These are phyloP conservation scores for Peucedramus taeniatus DNA, from an alignment of 2,113 vertebrate species.

Conservation along the genomic window DNA sequence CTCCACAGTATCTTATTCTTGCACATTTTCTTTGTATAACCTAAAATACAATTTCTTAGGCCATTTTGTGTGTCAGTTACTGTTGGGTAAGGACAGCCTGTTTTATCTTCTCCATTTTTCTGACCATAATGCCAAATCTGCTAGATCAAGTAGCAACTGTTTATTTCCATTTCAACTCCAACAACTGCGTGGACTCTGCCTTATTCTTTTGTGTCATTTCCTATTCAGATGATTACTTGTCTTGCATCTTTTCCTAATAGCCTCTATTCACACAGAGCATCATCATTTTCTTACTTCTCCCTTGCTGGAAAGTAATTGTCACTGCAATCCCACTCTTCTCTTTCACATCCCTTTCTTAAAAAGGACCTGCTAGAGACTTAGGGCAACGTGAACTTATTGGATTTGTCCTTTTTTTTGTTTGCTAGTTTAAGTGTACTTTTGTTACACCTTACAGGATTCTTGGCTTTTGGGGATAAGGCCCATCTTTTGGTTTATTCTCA, in stretches of 20 bases:
- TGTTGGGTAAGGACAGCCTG: neutral
- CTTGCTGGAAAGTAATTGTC: neutral
- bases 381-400: rapidly evolving
- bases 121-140: neutral
- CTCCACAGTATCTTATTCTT: neutral
- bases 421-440: neutral
- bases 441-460: neutral
- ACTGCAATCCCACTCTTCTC: neutral
- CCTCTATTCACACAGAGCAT: neutral
- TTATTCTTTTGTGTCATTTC: neutral
- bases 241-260: neutral
- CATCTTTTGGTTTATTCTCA: neutral
- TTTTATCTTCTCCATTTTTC: neutral
- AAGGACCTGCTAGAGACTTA: neutral
- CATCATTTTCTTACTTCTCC: neutral
- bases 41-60: neutral
- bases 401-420: neutral
- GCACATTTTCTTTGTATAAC: neutral
- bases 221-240: neutral
- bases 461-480: neutral
- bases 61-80: neutral
- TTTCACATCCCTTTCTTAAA: neutral
- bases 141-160: neutral
- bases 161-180: neutral
- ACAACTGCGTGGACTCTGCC: neutral